phyloP scores from a whole-genome alignment of 2,888 invertebrate genomes.

The Drosophila austrosaltans region DNA sequence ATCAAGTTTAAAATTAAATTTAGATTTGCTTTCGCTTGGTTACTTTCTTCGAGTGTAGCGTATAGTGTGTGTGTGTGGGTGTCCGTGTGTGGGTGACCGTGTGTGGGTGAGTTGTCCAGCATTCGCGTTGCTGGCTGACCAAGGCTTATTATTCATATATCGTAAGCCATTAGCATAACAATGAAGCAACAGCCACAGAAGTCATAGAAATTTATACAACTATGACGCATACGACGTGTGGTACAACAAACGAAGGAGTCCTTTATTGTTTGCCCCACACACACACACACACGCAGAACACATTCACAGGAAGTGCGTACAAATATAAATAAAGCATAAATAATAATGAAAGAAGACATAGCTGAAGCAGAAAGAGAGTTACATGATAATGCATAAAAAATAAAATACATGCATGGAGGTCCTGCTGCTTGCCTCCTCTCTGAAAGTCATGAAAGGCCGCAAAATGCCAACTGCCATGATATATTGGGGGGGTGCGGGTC shows the following conservation, averaged over 20 bases:
- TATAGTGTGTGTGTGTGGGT: background rate
- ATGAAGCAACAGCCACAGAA: constrained; percentile 59
- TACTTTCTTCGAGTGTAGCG: background rate
- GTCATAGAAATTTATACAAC: constrained; percentile 42
- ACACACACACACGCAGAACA: constrained; percentile 28
- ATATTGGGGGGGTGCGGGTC: background rate
- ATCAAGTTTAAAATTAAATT: background rate
- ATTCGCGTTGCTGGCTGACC: constrained; percentile 27
- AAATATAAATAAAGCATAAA: constrained; percentile 77
- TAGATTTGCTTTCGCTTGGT: background rate
- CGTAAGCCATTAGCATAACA: constrained; percentile 78
- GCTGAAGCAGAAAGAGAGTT: constrained; percentile 36
- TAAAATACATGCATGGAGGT: constrained; percentile 63
- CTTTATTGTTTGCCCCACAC: constrained; percentile 57
- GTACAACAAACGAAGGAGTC: constrained; percentile 34
- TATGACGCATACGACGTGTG: constrained; percentile 70
- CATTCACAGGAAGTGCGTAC: constrained; percentile 72
- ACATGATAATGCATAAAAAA: constrained; percentile 79
- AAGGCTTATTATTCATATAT: constrained; percentile 75
- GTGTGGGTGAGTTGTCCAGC: constrained; percentile 28
- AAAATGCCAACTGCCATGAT: constrained; percentile 49
- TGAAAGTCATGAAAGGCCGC: constrained; percentile 62
- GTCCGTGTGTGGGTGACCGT: background rate
- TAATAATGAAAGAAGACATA: constrained; percentile 73
- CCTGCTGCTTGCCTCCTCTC: background rate